Evolutionary conservation across 2,888 invertebrate genomes (phyloP).

Genomic region (Tuberolachnus salignus): DNA sequence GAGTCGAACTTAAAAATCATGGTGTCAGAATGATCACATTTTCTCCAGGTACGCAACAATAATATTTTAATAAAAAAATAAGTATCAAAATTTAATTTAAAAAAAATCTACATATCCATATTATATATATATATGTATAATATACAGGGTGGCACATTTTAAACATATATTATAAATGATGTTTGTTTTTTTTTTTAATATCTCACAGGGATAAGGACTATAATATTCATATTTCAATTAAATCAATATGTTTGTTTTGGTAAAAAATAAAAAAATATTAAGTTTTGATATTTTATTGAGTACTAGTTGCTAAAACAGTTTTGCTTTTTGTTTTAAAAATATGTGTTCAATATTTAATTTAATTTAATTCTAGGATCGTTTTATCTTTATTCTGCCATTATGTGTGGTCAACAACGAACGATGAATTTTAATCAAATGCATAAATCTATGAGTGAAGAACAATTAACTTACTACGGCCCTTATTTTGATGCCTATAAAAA

Average conservation of each 20-base stretch:
- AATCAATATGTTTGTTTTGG: too few relatives aligned
- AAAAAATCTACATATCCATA: too few relatives aligned
- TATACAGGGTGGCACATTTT: too few relatives aligned
- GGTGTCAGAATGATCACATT: constrained; percentile 76
- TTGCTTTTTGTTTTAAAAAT: too few relatives aligned
- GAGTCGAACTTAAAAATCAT: constrained; percentile 75
- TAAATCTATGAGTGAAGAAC: constrained; percentile 15
- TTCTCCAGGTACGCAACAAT: constrained; percentile 75
- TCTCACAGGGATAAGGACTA: too few relatives aligned
- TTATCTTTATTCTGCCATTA: constrained; percentile 36
- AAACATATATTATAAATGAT: too few relatives aligned
- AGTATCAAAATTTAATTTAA: not conserved
- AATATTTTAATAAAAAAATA: not conserved
- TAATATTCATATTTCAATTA: too few relatives aligned
- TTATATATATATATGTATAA: too few relatives aligned
- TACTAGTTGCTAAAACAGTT: too few relatives aligned
- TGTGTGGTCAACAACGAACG: constrained; percentile 23
- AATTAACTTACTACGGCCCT: constrained; percentile 27
- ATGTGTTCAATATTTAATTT: not conserved
- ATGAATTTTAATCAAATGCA: constrained; percentile 12
- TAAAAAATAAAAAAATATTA: too few relatives aligned
- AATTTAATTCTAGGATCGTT: constrained; percentile 29
- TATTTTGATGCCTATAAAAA: constrained; percentile 34
- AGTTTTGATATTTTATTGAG: too few relatives aligned
- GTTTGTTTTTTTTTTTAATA: too few relatives aligned